Base-by-base conservation (phyloP, 2,888 invertebrate genomes). In the Gnatocerus cornutus region DNA sequence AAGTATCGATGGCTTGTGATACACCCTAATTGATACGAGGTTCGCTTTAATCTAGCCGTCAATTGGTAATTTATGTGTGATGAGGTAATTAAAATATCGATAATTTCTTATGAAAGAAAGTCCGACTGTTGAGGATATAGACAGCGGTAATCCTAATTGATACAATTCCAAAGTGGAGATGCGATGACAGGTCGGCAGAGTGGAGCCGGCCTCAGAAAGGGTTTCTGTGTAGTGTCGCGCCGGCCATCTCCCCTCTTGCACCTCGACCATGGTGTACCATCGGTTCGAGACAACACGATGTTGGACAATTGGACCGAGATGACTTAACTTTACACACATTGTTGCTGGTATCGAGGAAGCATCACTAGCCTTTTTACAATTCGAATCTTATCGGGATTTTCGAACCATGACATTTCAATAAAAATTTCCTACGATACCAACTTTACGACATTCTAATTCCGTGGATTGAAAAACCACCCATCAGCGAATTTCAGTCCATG, bases 181-280 rank as follows among this genome's bases (percentile, higher is more conserved):
- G 73, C 73, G 74, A 72, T 78, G 79, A 79, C 79, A 78, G 76
- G 76, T 79, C 81, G 81, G 78, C 83, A 78, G 80, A 76, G 78
- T 80, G 85, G 84, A 83, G 84, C 85, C 84, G 80, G 77, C 72
- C 76, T 78, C 79, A 84, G 82, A 85, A 85, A 85, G 85, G 85
- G 84, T 85, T 85, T 85, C 85, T 82, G 80, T 85, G 85, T 85
- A 80, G 73, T 78, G 83, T 84, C 84, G 81, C 81, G 83, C 76
- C 82, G 77, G 76, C 71, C 76, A 74, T 76, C 77, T 72, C 72
- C 71, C 68, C 71, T 70, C 74, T 71, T 69, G 68, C 77, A 71
- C 71, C 73, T 55, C 63, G 45, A 30, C 71, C 68, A 50, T 41
- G 46, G 33, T 45, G 41, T 37, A 30, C 43, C 41, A 41, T 41